phyloP scores from a whole-genome alignment of 2,797 vertebrate species.

The Microhierax caerulescens region DNA sequence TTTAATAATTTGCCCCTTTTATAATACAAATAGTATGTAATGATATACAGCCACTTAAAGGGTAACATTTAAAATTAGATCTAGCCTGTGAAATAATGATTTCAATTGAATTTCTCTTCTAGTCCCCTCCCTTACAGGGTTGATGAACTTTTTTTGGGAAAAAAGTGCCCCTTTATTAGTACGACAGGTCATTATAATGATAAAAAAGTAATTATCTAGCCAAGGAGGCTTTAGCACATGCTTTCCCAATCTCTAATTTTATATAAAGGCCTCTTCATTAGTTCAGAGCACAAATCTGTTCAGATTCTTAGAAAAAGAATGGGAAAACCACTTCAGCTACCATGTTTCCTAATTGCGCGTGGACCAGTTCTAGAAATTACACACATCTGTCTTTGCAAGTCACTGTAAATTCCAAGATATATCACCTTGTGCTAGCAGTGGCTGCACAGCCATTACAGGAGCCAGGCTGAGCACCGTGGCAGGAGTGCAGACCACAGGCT shows the following conservation, averaged over 20 bases:
- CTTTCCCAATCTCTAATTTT: slow-evolving; percentile 9
- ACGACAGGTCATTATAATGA: slow-evolving; percentile 6
- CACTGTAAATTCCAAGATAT: slow-evolving; percentile 8
- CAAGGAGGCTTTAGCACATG: not conserved
- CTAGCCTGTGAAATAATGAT: not conserved
- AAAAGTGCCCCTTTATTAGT: not conserved
- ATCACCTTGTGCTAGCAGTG: not conserved
- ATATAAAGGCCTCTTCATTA: not conserved
- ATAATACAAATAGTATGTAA: not conserved
- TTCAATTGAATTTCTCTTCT: slow-evolving; percentile 37
- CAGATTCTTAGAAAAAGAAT: slow-evolving; percentile 18
- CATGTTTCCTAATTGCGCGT: not conserved
- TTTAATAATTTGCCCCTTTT: slow-evolving; percentile 6
- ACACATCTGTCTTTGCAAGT: not conserved
- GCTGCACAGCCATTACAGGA: not conserved
- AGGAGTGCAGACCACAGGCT: not conserved
- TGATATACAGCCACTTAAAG: slow-evolving; percentile 33
- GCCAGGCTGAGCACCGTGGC: not conserved
- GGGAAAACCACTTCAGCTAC: not conserved
- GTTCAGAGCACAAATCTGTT: not conserved
- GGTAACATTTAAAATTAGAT: not conserved
- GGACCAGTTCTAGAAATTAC: not conserved
- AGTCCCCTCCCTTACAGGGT: not conserved
- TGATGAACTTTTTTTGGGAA: not conserved
- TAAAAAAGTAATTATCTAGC: slow-evolving; percentile 25